Evolutionary conservation across 2,888 invertebrate species (phyloP).

Genomic region (Acrobasis consociella): DNA sequence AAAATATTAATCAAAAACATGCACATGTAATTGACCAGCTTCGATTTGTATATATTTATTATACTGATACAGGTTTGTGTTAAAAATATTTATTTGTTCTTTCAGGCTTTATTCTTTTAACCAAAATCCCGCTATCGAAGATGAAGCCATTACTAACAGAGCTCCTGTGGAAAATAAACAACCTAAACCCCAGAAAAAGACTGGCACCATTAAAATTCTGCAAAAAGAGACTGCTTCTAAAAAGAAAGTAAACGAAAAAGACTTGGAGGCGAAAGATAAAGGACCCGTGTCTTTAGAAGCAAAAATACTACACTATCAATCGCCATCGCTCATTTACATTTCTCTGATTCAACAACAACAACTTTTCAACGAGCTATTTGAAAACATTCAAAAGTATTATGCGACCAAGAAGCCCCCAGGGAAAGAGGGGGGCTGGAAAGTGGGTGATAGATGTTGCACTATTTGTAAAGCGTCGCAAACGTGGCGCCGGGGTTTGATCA

Average conservation of each 20-base stretch:
- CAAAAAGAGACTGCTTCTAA: constrained; percentile 37
- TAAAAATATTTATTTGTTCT: constrained; percentile 26
- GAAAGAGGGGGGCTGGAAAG: constrained; percentile 69
- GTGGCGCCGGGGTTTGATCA: constrained; percentile 85
- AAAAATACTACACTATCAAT: constrained; percentile 71
- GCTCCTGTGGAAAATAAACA: constrained; percentile 42
- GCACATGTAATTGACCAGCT: no score
- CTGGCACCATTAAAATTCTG: constrained; percentile 43
- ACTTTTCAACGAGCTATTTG: constrained; percentile 70
- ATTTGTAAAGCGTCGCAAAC: constrained; percentile 71
- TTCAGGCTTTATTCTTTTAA: constrained; percentile 63
- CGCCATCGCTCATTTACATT: constrained; percentile 85
- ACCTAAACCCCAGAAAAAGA: constrained; percentile 34
- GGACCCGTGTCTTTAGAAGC: constrained; percentile 77
- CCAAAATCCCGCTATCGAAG: constrained; percentile 45
- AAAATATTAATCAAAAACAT: no score
- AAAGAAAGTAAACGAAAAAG: constrained; percentile 40
- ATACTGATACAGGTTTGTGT: no score
- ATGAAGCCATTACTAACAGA: constrained; percentile 54
- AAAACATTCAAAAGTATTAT: constrained; percentile 82
- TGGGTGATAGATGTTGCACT: constrained; percentile 75
- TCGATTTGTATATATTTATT: no score
- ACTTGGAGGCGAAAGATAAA: constrained; percentile 68
- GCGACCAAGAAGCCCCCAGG: constrained; percentile 43
- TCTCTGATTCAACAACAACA: constrained; percentile 72